Evolutionary conservation across 2,888 invertebrate genomes (phyloP).

Genomic region (Nudaria mundana): DNA sequence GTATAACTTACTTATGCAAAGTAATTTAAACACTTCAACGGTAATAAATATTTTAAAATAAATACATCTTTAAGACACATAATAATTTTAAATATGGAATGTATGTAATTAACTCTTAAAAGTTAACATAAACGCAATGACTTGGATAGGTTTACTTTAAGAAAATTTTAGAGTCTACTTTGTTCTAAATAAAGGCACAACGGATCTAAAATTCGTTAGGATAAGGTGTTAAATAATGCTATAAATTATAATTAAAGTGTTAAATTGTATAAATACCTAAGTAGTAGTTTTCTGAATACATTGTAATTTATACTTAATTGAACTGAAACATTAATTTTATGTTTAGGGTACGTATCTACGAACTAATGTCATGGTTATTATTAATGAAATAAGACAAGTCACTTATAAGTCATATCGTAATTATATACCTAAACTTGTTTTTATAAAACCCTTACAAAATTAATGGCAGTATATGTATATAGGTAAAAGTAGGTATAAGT

Average conservation of each 20-base stretch:
- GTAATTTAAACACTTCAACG: constrained; percentile 14
- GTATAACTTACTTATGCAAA: no score
- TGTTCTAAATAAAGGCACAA: constrained; percentile 60
- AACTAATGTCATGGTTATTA: no score
- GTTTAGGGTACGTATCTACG: no score
- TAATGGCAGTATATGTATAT: constrained; percentile 32
- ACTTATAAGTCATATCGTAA: no score
- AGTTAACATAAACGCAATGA: constrained; percentile 24
- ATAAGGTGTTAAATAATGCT: no score
- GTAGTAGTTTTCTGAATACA: neutral
- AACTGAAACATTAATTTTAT: no score
- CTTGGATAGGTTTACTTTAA: constrained; percentile 23
- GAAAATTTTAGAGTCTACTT: constrained; percentile 38
- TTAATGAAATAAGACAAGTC: no score
- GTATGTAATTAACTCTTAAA: constrained; percentile 24
- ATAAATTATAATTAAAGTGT: no score
- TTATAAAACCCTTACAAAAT: constrained; percentile 16
- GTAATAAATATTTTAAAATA: constrained; percentile 32
- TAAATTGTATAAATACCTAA: no score
- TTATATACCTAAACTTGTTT: constrained; percentile 4
- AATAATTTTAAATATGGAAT: constrained; percentile 35
- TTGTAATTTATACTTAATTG: neutral
- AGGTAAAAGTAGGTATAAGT: constrained; percentile 12
- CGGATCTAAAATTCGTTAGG: constrained; percentile 42
- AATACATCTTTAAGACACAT: constrained; percentile 29